Base-by-base conservation (phyloP, 1,140 invertebrate genomes). In the Mactra quadrangularis region DNA sequence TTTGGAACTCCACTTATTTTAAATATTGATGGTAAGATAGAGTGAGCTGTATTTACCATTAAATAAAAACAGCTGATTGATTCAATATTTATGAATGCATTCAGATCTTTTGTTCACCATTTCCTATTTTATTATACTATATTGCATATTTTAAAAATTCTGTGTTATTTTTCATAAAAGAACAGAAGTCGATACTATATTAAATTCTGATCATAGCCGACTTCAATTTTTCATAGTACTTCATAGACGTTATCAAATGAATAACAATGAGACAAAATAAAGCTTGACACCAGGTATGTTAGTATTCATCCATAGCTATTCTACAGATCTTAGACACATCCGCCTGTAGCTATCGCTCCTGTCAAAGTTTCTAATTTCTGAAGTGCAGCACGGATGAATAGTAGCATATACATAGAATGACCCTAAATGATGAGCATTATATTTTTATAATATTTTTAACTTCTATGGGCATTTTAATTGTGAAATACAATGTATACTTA, bases 41-140 rank as follows among this genome's bases (percentile, higher is more conserved):
- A 11, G n/a, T 55, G 52, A 55, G 52, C 52, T 55, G 7, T 55
- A 55, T 55, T 55, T 55, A 55, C 52, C 52, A 55, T 55, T 55
- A 55, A n/a, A n/a, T n/a, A n/a, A 55, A 55, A 55, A 55, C 52
- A 55, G 52, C 52, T 55, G 52, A 55, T 55, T 55, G 52, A 55
- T 55, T n/a, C 52, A 55, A 55, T 55, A 55, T 55, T 55, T 55
- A 22, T 55, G 52, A 55, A 55, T n/a, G 52, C 52, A 55, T 55
- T 55, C 52, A 55, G 52, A 55, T 55, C 52, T 11, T 55, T 55
- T 55, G 52, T 55, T 55, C n/a, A 55, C 52, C 52, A n/a, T 55
- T 55, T 55, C n/a, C 52, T 55, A 55, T 55, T 55, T 55, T 55
- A 55, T 55, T 55, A 55, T n/a, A n/a, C n/a, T n/a, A n/a, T n/a